Evolutionary conservation across 1,140 invertebrate species (phyloP).

Genomic region (Lepidurus arcticus): DNA sequence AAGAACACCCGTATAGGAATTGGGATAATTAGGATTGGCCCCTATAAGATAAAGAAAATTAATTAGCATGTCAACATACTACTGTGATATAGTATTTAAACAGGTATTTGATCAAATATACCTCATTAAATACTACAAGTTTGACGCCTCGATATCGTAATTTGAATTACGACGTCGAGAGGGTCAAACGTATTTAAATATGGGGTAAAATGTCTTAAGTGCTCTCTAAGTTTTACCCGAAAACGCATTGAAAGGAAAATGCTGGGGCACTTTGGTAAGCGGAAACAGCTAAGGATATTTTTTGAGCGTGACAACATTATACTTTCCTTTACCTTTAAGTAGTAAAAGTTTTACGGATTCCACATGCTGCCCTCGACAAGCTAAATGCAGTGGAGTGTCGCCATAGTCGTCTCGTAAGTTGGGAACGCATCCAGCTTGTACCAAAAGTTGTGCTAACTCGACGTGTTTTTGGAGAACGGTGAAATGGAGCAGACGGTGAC

Average conservation of each 20-base stretch:
- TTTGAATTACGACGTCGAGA: no score
- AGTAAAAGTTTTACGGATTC: conserved; percentile 49
- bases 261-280: no score
- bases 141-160: no score
- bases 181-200: no score
- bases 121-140: no score
- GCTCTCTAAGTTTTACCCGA: no score
- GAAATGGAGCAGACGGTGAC: conserved; percentile 53
- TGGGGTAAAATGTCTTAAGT: no score
- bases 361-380: conserved; percentile 52
- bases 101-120: no score
- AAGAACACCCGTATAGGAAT: conserved; percentile 52
- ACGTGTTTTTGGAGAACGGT: conserved; percentile 49
- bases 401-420: conserved; percentile 52
- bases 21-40: conserved; percentile 54
- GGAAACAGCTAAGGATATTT: no score
- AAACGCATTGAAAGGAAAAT: neutral
- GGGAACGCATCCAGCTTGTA: conserved; percentile 49
- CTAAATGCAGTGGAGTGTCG: conserved; percentile 57
- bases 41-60: conserved; percentile 39
- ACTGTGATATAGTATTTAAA: no score
- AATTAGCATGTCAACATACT: neutral
- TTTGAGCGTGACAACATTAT: neutral
- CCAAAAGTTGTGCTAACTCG: conserved; percentile 48
- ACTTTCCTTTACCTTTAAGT: conserved; percentile 45